Conservation (phyloP, 1,140 invertebrate species). For the Medauroidea extradentata region DNA sequence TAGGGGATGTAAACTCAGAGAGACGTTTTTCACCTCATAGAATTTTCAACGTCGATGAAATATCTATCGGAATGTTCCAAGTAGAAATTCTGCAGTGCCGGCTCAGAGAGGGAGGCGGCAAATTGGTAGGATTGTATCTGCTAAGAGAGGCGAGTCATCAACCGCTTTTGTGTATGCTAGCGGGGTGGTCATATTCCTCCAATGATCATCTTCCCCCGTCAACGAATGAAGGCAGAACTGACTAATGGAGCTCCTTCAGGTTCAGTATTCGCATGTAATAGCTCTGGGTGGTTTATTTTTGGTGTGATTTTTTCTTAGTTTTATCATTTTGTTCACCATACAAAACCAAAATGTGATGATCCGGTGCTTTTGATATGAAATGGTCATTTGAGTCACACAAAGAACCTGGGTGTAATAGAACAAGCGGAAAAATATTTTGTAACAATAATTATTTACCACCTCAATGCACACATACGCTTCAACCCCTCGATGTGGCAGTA, state of each 20-base stretch:
- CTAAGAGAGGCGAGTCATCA: no score
- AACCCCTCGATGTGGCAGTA: constrained; percentile 42
- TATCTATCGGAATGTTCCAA: no score
- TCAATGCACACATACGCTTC: constrained; percentile 37
- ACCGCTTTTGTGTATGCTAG: no score
- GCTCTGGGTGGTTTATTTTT: constrained; percentile 21
- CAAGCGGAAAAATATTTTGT: constrained; percentile 22
- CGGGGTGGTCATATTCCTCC: not conserved
- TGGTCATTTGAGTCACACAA: constrained; percentile 9
- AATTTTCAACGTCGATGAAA: no score
- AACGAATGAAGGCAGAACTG: constrained; percentile 19
- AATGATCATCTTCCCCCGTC: no score
- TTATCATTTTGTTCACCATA: constrained; percentile 22
- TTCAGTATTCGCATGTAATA: constrained; percentile 15
- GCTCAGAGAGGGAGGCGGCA: no score
- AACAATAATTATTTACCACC: constrained; percentile 31
- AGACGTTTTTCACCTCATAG: no score
- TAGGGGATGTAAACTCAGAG: no score
- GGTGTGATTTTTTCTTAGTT: constrained; percentile 18
- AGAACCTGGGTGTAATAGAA: constrained; percentile 17
- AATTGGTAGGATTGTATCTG: no score
- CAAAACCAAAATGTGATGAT: constrained; percentile 22
- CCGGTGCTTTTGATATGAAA: constrained; percentile 20
- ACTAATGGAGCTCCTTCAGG: constrained; percentile 24
- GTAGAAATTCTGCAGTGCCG: no score